A percentile compares a stretch with the other conserved stretches of the same genome.
These are phyloP conservation scores for Drosophila neoperkinsi DNA, from an alignment of 2,888 invertebrate genomes.

Conservation along the genomic window DNA sequence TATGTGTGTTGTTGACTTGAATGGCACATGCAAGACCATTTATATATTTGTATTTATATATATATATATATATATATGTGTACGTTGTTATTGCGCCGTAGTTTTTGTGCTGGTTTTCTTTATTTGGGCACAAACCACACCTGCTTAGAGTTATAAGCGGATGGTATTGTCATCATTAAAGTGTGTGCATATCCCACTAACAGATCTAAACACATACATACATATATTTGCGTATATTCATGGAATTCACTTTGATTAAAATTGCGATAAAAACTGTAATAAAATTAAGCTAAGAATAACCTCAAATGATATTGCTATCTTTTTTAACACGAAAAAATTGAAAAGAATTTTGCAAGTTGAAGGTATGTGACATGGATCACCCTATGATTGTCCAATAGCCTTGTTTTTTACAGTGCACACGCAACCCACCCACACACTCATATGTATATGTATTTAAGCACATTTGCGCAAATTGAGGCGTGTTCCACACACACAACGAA, in stretches of 20 bases:
- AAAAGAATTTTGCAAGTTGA: not conserved
- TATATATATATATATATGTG: slow-evolving; percentile 12
- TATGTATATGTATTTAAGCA: slow-evolving; percentile 10
- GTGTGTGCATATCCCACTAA: not conserved
- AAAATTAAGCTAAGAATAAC: slow-evolving; percentile 5
- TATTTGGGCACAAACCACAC: slow-evolving; percentile 27
- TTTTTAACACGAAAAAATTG: not conserved
- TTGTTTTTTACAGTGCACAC: slow-evolving; percentile 18
- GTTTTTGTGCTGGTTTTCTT: slow-evolving; percentile 35
- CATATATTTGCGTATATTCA: not conserved
- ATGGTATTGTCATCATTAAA: slow-evolving; percentile 31
- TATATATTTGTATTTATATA: not conserved
- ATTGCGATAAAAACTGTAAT: not conserved
- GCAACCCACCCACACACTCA: slow-evolving; percentile 1
- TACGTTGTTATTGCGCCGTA: slow-evolving; percentile 57
- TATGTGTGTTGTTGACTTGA: slow-evolving; percentile 22
- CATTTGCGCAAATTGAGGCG: slow-evolving; percentile 47
- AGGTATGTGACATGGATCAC: slow-evolving; percentile 17
- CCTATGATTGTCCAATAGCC: slow-evolving; percentile 37
- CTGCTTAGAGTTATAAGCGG: slow-evolving; percentile 31
- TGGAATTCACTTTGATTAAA: not conserved
- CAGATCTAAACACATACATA: not conserved
- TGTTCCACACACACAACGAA: slow-evolving; percentile 28
- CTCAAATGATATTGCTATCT: slow-evolving; percentile 2
- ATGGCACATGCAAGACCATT: slow-evolving; percentile 9